These are phyloP conservation scores for Epistrophe eligans DNA, from an alignment of 2,888 invertebrate genomes.

Conservation along the genomic window DNA sequence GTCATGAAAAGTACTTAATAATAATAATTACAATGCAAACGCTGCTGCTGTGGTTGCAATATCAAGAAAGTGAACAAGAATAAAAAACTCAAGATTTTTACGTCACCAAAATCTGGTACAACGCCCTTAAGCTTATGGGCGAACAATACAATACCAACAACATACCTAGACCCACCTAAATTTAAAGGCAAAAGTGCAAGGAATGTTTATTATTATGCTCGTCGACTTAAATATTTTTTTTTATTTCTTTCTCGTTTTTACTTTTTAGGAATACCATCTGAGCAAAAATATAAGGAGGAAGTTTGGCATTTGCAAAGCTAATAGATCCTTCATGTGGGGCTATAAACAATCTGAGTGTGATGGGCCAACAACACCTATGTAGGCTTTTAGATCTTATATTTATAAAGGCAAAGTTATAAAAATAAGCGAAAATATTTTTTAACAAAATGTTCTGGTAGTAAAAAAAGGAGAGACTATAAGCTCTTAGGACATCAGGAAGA, in stretches of 20 bases:
- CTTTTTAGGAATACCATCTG: constrained; percentile 15
- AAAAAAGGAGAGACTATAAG: background rate
- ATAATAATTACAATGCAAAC: constrained; percentile 69
- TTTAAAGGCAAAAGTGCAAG: constrained; percentile 3
- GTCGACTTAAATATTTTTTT: constrained; percentile 46
- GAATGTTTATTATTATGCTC: constrained; percentile 53
- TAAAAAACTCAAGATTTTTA: constrained; percentile 56
- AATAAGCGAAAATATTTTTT: constrained; percentile 1
- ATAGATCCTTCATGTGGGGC: constrained; percentile 58
- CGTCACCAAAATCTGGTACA: constrained; percentile 37
- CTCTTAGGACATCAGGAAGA: constrained; percentile 1
- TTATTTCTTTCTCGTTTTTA: constrained; percentile 41
- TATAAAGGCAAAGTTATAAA: background rate
- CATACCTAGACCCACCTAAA: background rate
- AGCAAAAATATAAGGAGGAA: constrained; percentile 20
- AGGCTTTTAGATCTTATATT: no score
- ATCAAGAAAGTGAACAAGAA: constrained; percentile 14
- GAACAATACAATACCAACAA: no score
- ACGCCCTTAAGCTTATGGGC: constrained; percentile 1
- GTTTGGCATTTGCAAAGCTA: constrained; percentile 34
- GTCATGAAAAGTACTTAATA: constrained; percentile 70
- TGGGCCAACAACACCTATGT: constrained; percentile 17
- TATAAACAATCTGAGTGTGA: background rate
- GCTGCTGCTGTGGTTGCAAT: constrained; percentile 48
- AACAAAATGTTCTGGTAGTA: constrained; percentile 26